These are phyloP conservation scores for Anoura caudifer DNA, from an alignment of 2,113 vertebrate genomes.

Conservation along the genomic window DNA sequence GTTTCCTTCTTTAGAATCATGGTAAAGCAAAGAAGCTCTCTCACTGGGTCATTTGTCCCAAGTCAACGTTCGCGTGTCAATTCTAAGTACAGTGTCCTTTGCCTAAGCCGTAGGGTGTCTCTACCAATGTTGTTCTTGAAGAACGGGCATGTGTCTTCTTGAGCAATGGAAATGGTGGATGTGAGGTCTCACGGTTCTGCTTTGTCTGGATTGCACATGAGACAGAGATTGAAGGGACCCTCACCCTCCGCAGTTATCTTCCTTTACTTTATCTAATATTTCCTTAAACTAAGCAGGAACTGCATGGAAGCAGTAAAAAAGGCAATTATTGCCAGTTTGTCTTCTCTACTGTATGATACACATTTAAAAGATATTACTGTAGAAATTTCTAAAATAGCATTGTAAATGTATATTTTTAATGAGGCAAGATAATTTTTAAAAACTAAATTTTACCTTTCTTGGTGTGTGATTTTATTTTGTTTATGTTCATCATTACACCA, in stretches of 20 bases:
- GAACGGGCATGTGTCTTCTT: rapidly evolving
- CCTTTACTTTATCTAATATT: not conserved
- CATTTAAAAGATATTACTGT: not conserved
- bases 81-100: not conserved
- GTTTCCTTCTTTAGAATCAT: not conserved
- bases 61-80: not conserved
- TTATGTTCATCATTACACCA: not conserved
- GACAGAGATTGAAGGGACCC: not conserved
- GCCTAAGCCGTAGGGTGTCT: rapidly evolving
- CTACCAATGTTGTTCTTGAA: not conserved
- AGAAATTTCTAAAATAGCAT: not conserved
- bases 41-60: not conserved
- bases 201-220: not conserved
- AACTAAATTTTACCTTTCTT: not conserved
- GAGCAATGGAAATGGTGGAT: rapidly evolving
- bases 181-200: rapidly evolving
- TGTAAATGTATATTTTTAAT: not conserved
- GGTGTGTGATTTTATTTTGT: not conserved
- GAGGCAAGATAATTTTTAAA: conserved; percentile 2
- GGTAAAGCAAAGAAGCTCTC: not conserved
- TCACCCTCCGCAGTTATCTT: not conserved
- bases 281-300: not conserved
- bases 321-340: not conserved
- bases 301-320: not conserved
- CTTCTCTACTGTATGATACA: not conserved